Evolutionary conservation across 2,888 invertebrate genomes (phyloP).

Genomic region (Watsonalla binaria): DNA sequence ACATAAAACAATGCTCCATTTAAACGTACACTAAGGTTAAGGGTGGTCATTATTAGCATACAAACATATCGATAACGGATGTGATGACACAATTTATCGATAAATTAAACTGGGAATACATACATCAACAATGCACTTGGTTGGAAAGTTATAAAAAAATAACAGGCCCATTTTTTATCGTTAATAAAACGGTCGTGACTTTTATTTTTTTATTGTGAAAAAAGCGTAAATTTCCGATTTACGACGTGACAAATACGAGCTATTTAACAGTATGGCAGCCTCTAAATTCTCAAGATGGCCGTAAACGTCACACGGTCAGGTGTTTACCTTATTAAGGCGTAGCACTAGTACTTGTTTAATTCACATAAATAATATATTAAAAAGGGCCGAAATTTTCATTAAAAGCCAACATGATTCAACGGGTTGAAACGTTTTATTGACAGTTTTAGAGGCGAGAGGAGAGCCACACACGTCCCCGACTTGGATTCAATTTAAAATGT

Average conservation of each 20-base stretch:
- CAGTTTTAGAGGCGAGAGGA: slow-evolving; percentile 65
- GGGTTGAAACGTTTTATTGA: slow-evolving; percentile 63
- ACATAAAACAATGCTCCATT: slow-evolving; percentile 32
- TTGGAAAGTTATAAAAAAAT: background rate
- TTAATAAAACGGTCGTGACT: slow-evolving; percentile 32
- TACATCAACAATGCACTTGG: background rate
- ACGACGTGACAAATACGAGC: slow-evolving; percentile 61
- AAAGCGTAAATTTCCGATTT: slow-evolving; percentile 52
- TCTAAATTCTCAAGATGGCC: slow-evolving; percentile 55
- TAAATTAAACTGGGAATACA: slow-evolving; percentile 11
- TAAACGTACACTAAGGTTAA: slow-evolving; percentile 23
- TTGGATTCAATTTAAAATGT: slow-evolving; percentile 76
- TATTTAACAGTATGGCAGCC: slow-evolving; percentile 45
- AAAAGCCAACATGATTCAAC: slow-evolving; percentile 59
- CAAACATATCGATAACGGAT: slow-evolving; percentile 25
- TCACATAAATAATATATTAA: slow-evolving; percentile 65
- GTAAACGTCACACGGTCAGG: slow-evolving; percentile 46
- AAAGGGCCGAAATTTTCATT: slow-evolving; percentile 68
- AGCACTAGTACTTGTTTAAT: slow-evolving; percentile 57
- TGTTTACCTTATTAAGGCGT: slow-evolving; percentile 60
- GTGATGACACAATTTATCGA: slow-evolving; percentile 22
- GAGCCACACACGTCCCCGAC: slow-evolving; percentile 73
- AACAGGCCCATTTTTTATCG: slow-evolving; percentile 28
- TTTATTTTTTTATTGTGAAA: slow-evolving; percentile 34
- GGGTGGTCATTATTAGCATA: slow-evolving; percentile 30